A percentile compares a stretch with the other conserved stretches of the same genome.
Evolutionary conservation across 2,888 invertebrate species (phyloP).

Genomic region (Sepioteuthis lessoniana): DNA sequence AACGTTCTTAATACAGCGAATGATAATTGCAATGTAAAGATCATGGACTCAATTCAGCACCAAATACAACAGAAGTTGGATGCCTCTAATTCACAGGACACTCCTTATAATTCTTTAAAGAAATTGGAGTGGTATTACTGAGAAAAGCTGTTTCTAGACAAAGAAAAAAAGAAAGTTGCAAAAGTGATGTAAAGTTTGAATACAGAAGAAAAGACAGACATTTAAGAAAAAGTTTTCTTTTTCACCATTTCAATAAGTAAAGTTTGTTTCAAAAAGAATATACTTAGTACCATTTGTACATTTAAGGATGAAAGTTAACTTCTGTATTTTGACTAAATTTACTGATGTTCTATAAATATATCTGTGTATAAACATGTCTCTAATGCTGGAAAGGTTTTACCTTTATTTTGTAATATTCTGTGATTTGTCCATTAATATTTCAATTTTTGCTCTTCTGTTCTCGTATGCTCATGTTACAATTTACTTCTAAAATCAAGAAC

Average conservation of each 20-base stretch:
- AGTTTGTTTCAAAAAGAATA: not conserved
- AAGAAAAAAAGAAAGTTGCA: not conserved
- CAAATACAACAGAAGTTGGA: not conserved
- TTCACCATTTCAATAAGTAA: not conserved
- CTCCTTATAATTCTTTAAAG: conserved; percentile 9
- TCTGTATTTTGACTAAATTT: not conserved
- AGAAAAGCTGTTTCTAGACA: not conserved
- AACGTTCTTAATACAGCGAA: not conserved
- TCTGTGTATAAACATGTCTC: no score
- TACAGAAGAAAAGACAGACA: not conserved
- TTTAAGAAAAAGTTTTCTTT: not conserved
- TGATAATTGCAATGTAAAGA: conserved; percentile 11
- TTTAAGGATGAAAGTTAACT: not conserved
- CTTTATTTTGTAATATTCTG: no score
- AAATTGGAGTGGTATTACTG: not conserved
- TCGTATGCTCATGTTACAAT: no score
- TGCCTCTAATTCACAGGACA: not conserved
- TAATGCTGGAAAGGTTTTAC: no score
- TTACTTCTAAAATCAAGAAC: no score
- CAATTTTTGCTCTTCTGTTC: no score
- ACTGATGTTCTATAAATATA: no score
- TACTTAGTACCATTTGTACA: not conserved
- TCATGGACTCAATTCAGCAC: not conserved
- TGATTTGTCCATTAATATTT: no score
- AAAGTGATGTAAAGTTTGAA: not conserved